These are phyloP conservation scores for Gallinago nigripennis DNA, from an alignment of 2,797 vertebrate species.

Conservation along the genomic window DNA sequence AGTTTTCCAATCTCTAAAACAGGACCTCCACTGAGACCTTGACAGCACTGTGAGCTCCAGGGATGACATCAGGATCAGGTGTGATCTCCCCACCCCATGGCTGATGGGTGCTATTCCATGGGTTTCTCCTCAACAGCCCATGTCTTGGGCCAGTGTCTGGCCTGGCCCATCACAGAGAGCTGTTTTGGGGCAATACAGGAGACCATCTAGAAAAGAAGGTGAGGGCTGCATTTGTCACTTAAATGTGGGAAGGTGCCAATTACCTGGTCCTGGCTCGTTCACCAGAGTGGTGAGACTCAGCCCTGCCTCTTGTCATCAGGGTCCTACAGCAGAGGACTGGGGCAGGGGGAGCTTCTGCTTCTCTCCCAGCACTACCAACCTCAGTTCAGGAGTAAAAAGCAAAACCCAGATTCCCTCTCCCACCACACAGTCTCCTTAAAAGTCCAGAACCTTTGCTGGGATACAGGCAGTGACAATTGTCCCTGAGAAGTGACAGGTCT, in stretches of 20 bases:
- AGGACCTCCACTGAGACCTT: too few relatives aligned
- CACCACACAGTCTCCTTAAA: background rate
- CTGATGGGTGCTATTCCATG: background rate
- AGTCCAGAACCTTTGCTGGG: background rate
- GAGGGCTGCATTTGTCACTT: background rate
- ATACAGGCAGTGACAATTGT: background rate
- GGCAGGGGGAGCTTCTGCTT: background rate
- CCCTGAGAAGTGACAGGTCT: background rate
- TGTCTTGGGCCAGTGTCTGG: background rate
- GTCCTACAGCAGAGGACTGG: background rate
- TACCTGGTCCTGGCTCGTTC: background rate
- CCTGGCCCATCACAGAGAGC: background rate
- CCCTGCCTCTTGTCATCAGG: background rate
- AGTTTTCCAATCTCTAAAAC: background rate
- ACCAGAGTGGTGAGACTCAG: background rate
- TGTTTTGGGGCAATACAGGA: background rate
- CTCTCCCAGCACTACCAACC: background rate
- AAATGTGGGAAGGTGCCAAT: background rate
- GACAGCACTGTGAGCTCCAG: rapidly evolving
- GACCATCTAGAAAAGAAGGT: background rate
- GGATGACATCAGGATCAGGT: background rate
- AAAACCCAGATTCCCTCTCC: background rate
- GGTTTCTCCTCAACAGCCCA: background rate
- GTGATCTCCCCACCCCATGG: background rate
- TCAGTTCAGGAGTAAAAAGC: background rate